Base-by-base conservation (phyloP, 2,888 invertebrate genomes). In the Macropis europaea region DNA sequence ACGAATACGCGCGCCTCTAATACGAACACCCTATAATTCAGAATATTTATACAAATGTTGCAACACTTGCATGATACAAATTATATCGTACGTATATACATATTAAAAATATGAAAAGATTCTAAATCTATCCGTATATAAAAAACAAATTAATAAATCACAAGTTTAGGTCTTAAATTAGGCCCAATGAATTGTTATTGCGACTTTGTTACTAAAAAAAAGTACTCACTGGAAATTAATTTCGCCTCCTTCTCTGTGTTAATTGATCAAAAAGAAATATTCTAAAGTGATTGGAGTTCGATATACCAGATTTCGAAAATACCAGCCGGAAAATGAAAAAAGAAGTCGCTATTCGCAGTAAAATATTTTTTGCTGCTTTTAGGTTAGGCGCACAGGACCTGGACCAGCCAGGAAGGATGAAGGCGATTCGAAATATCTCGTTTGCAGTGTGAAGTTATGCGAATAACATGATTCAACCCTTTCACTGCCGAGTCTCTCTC, bases 321-420 rank as follows among this genome's bases (percentile, higher is more conserved):
- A n/a, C n/a, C n/a, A n/a, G n/a, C n/a, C n/a, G n/a, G n/a, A n/a
- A n/a, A n/a, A n/a, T n/a, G n/a, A n/a, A n/a, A n/a, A n/a, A n/a
- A n/a, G n/a, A 7, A 24, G 42, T 22, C 13, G 7, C 19, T 15
- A 9, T 24, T 28, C 42, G 24, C 42, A 13, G 32, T 42, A 13
- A 17, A 3, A 3, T 17, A 24, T 24, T 13, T n/a, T 3, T 34
- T 4, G 11, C 4, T 5, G 5, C 2, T 6, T 19, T 52, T 15
- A 9, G 11, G 47, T 63, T 57, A 42, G 59, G 48, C 47, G 17
- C 15, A 9, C 11, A 42, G 15, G 30, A 54, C 71, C 76, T 80
- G 80, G 73, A 60, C 77, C 77, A 76, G 82, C 76, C 82, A 80
- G 80, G 61, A 73, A 50, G 28, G 30, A 53, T 47, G 19, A 47